phyloP scores from a whole-genome alignment of 1,140 invertebrate genomes.

The Argopecten irradians region DNA sequence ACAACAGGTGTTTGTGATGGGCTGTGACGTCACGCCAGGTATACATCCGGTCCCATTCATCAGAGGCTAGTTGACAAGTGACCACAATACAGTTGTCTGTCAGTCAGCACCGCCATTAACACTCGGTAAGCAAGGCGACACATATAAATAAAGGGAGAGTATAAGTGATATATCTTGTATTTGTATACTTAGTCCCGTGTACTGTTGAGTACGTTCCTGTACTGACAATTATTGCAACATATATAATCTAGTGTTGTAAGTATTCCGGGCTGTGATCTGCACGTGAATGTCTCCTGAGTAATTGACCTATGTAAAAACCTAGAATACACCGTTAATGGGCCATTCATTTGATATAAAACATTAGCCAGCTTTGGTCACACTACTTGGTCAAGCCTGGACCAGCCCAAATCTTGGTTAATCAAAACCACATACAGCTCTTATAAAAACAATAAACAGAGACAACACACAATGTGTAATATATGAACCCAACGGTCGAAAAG shows the following conservation, averaged over 20 bases:
- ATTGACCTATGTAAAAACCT: background rate
- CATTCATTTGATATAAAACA: background rate
- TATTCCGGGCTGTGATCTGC: background rate
- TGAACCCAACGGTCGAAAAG: too few species aligned
- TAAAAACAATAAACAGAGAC: too few species aligned
- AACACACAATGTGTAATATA: too few species aligned
- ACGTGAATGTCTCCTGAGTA: background rate
- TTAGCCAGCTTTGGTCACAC: too few species aligned
- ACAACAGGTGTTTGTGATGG: background rate
- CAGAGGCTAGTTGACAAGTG: background rate
- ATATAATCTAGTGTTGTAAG: too few species aligned
- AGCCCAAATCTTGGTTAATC: too few species aligned
- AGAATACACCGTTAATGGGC: background rate
- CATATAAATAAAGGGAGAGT: too few species aligned
- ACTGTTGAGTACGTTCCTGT: background rate
- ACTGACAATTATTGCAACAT: background rate
- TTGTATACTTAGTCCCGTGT: too few species aligned
- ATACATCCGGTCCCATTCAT: background rate
- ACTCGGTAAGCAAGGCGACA: too few species aligned
- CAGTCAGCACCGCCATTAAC: background rate
- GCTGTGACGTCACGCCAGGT: background rate
- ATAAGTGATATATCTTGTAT: background rate
- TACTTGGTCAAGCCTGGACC: too few species aligned
- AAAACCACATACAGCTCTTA: too few species aligned
- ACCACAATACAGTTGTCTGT: background rate